phyloP scores from a whole-genome alignment of 2,888 invertebrate genomes.

The Idaea straminata region DNA sequence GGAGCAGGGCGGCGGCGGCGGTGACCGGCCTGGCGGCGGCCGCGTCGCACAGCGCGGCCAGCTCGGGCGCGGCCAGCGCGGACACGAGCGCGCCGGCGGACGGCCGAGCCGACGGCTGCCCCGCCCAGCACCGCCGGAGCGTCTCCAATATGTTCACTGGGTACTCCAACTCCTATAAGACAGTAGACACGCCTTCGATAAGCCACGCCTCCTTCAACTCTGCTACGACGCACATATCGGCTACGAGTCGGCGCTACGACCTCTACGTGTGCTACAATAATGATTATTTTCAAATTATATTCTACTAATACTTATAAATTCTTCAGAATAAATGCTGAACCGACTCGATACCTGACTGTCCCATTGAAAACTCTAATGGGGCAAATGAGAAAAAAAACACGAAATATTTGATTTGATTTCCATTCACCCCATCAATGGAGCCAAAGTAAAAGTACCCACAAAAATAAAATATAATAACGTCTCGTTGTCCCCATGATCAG shows the following conservation, averaged over 20 bases:
- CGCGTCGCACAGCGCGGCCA: conserved; percentile 78
- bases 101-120: conserved; percentile 90
- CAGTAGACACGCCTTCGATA: background rate
- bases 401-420: no score
- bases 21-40: conserved; percentile 38
- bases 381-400: no score
- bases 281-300: background rate
- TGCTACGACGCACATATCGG: no score
- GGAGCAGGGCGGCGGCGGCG: conserved; percentile 28
- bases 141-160: conserved; percentile 94
- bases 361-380: no score
- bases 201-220: background rate
- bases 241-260: no score
- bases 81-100: conserved; percentile 97
- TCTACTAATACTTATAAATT: background rate
- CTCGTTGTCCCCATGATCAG: no score
- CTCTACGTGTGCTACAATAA: no score
- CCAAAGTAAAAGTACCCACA: no score
- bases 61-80: conserved; percentile 95
- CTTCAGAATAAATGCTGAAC: background rate
- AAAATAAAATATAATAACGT: no score
- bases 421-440: no score
- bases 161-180: conserved; percentile 85
- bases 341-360: background rate
- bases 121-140: conserved; percentile 98